A percentile compares a stretch with the other conserved stretches of the same genome.
Conservation (phyloP, 2,113 vertebrate species). For the Peromyscus polionotus region DNA sequence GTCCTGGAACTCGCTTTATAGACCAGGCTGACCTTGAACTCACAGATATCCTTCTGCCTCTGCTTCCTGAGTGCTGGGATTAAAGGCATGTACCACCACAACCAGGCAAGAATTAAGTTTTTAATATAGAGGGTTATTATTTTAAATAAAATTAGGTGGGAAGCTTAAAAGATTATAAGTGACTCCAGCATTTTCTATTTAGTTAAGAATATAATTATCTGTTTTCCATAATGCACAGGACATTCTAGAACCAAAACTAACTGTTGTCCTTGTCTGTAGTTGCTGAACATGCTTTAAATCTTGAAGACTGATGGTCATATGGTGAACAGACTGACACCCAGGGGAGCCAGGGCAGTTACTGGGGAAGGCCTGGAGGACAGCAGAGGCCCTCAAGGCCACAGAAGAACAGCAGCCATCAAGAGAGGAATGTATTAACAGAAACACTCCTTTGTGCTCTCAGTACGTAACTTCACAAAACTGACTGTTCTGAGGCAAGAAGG, state of each 20-base stretch:
- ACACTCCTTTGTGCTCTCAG: not conserved
- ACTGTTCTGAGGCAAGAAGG: not conserved
- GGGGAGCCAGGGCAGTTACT: no score
- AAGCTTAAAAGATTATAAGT: constrained; percentile 67
- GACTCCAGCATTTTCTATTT: constrained; percentile 51
- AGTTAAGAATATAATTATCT: constrained; percentile 8
- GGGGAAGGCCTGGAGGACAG: not conserved
- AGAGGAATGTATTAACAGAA: not conserved
- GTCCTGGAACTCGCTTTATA: not conserved
- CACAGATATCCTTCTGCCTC: not conserved
- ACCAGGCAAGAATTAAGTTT: not conserved
- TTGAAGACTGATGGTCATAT: not conserved
- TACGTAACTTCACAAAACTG: not conserved
- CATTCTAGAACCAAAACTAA: constrained; percentile 38
- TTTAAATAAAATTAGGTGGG: constrained; percentile 57
- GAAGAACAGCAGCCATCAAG: not conserved
- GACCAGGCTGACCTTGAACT: not conserved
- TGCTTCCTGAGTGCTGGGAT: not conserved
- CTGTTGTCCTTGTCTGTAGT: not conserved
- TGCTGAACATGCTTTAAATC: not conserved
- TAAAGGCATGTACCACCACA: not conserved
- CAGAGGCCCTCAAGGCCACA: not conserved
- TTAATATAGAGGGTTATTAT: constrained; percentile 58
- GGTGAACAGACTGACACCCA: not conserved
- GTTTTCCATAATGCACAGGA: constrained; percentile 56